Evolutionary conservation across 2,888 invertebrate species (phyloP).

Genomic region (Limnephilus rhombicus): DNA sequence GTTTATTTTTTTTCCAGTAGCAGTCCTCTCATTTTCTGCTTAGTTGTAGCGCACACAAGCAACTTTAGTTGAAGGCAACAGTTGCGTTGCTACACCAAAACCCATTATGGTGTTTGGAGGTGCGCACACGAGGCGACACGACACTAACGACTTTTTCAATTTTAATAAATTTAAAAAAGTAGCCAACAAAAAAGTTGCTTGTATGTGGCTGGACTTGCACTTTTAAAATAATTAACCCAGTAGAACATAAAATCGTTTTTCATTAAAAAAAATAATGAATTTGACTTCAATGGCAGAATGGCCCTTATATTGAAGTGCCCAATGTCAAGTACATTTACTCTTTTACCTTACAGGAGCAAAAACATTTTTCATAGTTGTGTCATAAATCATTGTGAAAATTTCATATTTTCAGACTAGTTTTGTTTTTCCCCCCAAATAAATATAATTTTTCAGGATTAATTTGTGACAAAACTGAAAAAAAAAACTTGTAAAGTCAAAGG

Average conservation of each 20-base stretch:
- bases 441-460: not conserved
- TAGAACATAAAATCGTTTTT: not conserved
- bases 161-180: too few species aligned
- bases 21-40: not conserved
- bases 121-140: too few species aligned
- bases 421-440: not conserved
- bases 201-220: not conserved
- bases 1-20: not conserved
- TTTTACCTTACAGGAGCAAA: not conserved
- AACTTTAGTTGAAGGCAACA: too few species aligned
- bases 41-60: too few species aligned
- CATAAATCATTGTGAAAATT: not conserved
- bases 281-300: not conserved
- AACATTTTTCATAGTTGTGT: not conserved
- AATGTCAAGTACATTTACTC: not conserved
- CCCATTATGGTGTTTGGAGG: too few species aligned
- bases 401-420: not conserved
- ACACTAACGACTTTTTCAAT: too few species aligned
- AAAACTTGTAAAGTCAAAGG: not conserved
- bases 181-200: too few species aligned
- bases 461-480: not conserved
- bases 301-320: not conserved
- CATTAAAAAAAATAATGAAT: not conserved
- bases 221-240: not conserved
- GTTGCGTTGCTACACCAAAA: too few species aligned